phyloP scores from a whole-genome alignment of 2,888 invertebrate genomes.

The Caenorhabditis sp. region DNA sequence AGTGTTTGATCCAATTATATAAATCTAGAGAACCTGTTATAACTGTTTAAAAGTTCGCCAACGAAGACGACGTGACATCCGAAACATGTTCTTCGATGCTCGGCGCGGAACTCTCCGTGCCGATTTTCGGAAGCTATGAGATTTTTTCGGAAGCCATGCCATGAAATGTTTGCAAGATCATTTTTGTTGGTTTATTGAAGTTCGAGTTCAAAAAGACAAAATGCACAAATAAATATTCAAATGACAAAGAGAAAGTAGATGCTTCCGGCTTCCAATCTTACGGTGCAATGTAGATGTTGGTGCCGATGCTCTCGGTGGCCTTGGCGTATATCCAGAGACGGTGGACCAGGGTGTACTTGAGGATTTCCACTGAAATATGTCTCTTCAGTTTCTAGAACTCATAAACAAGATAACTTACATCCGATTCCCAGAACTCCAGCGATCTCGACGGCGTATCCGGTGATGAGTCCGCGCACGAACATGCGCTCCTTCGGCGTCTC shows the following conservation, averaged over 20 bases:
- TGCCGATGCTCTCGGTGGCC: conserved; percentile 39
- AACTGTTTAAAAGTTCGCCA: too few species aligned
- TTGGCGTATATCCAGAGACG: conserved; percentile 53
- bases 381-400: neutral
- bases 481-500: conserved; percentile 18
- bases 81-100: too few species aligned
- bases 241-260: too few species aligned
- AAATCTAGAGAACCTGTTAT: neutral
- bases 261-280: conserved; percentile 12
- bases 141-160: too few species aligned
- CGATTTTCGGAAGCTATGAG: too few species aligned
- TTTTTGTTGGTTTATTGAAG: too few species aligned
- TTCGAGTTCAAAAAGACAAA: too few species aligned
- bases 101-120: too few species aligned
- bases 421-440: conserved; percentile 21
- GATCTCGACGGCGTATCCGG: conserved; percentile 40
- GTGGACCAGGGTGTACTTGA: conserved; percentile 45
- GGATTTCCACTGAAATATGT: conserved; percentile 30
- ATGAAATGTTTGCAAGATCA: too few species aligned
- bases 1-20: neutral
- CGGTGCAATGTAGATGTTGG: conserved; percentile 44
- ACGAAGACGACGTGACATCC: too few species aligned
- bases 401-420: conserved; percentile 11
- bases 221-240: neutral
- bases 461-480: conserved; percentile 42